Evolutionary conservation across 1,140 invertebrate genomes (phyloP), one percentile per base, ranked within the genome.

Genomic region (Popillia japonica): DNA sequence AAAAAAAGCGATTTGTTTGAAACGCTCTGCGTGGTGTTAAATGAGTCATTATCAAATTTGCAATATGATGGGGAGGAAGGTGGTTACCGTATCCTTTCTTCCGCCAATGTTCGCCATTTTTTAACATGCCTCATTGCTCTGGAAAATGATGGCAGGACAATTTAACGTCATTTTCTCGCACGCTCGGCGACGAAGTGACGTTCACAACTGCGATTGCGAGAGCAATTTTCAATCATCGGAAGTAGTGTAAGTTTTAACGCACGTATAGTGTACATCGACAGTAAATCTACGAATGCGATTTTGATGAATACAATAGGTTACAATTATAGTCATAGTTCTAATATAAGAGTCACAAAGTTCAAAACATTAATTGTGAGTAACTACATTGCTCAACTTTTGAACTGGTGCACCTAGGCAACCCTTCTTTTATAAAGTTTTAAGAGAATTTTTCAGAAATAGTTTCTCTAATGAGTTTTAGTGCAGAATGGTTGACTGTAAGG

Each of bases 101-200:
- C 61, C 6, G 11, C 61, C 22, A 20, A 23, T 20, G 61, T 23
- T 68, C 61, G 61, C 61, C 61, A 68, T 68, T 68, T 68, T 68
- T 68, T 11, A 68, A 20, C 61, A 68, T 68, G 61, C 61, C 27
- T 34, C 61, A 68, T 68, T 22, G 61, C 61, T 27, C 20, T 20
- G 27, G 61, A 68, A 68, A 68, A 68, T 68, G 61, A 68, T 68
- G 61, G 61, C 61, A 68, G n/a, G 20, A 68, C 61, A 68, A 68
- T 68, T 68, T 68, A 68, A 68, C 61, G 61, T 68, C 61, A 68
- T 68, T 68, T 68, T 3, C n/a, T 23, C 61, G 27, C 20, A 27
- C 22, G 27, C 61, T 68, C 61, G 22, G 61, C 17, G 4, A 27
- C 22, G 61, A 14, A 61, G 3, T 61, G 59, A 61, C 20, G 61